phyloP scores from a whole-genome alignment of 2,113 vertebrate species.

The Taxidea taxus region DNA sequence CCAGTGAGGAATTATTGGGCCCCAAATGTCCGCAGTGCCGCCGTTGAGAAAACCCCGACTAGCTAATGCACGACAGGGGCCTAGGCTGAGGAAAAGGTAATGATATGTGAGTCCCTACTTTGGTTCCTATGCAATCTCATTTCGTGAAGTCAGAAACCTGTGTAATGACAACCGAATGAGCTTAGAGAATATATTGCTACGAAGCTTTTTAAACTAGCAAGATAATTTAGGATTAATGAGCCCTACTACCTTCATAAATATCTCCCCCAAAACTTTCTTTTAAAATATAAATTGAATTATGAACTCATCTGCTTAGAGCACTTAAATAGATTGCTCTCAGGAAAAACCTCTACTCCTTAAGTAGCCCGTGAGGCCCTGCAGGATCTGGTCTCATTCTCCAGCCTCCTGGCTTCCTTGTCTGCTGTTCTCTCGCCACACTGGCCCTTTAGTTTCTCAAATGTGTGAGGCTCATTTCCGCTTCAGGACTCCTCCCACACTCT shows the following conservation, averaged over 20 bases:
- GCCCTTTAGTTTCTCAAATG: not conserved
- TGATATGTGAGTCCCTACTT: not conserved
- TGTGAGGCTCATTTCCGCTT: not conserved
- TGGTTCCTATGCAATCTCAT: not conserved
- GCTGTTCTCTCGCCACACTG: accelerated
- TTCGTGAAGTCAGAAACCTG: constrained; percentile 45
- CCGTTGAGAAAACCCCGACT: not conserved
- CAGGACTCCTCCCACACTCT: accelerated
- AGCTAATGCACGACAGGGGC: not conserved
- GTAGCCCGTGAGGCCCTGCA: not conserved
- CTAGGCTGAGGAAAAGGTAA: not conserved
- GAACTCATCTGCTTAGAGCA: not conserved
- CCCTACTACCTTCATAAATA: constrained; percentile 63
- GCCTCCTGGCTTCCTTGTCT: not conserved
- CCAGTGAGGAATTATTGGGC: not conserved
- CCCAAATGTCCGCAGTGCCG: not conserved
- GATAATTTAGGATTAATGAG: constrained; percentile 69
- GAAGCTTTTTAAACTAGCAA: constrained; percentile 56
- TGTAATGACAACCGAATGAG: constrained; percentile 48
- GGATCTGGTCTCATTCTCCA: not conserved
- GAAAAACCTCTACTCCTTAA: not conserved
- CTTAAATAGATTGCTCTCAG: constrained; percentile 18
- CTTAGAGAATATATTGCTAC: constrained; percentile 46
- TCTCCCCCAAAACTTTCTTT: constrained; percentile 31
- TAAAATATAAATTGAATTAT: constrained; percentile 47